Conservation (phyloP, 2,113 vertebrate genomes). For the Neogale vison region DNA sequence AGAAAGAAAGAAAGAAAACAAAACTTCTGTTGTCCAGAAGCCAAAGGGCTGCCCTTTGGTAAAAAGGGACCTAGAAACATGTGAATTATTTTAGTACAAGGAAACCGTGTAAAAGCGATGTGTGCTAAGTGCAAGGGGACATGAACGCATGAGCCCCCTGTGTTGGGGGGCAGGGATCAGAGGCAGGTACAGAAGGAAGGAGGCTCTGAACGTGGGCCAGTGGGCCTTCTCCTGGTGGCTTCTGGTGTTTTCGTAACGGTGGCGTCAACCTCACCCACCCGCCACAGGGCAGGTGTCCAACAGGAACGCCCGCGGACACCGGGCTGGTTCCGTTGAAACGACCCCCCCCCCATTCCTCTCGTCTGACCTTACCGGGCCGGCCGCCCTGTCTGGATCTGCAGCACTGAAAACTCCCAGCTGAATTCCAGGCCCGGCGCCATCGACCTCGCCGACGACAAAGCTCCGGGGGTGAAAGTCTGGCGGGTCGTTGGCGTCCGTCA, state of each 20-base stretch:
- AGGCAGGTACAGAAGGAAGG: not conserved
- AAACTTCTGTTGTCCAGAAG: not conserved
- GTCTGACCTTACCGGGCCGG: constrained; percentile 71
- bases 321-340: rapidly evolving
- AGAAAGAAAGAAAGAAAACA: not conserved
- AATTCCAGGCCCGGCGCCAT: constrained; percentile 82
- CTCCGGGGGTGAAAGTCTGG: constrained; percentile 80
- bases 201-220: rapidly evolving
- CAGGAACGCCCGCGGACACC: rapidly evolving
- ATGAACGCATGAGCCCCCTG: rapidly evolving
- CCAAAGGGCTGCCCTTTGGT: not conserved
- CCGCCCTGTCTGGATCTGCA: not conserved
- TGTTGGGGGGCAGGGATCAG: rapidly evolving
- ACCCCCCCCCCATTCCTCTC: not conserved
- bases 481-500: constrained; percentile 81
- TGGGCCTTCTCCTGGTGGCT: not conserved
- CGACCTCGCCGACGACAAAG: constrained; percentile 54
- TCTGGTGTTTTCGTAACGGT: not conserved
- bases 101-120: rapidly evolving
- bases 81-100: not conserved
- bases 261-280: not conserved
- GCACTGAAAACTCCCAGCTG: constrained; percentile 78
- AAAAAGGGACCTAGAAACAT: not conserved
- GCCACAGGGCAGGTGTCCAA: rapidly evolving
- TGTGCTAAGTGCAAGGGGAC: not conserved